Conservation (phyloP, 2,797 vertebrate species). For the Coluber constrictor region DNA sequence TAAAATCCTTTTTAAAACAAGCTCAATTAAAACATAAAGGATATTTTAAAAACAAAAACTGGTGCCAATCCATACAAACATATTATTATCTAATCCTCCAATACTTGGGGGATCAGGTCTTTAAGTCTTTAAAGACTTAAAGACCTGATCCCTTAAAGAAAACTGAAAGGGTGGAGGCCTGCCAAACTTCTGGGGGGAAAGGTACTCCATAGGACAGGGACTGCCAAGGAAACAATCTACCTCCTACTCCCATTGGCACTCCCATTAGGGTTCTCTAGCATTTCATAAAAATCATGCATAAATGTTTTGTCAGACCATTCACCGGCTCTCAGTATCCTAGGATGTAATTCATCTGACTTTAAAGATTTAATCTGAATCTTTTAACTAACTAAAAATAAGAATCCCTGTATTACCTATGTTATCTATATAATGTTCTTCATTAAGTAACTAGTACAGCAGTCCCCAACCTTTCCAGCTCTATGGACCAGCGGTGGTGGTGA, state of each 20-base stretch:
- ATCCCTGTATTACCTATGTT: background rate
- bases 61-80: background rate
- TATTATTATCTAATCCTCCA: background rate
- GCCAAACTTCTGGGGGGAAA: background rate
- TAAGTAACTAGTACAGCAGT: background rate
- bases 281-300: background rate
- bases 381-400: background rate
- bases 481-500: too few relatives aligned
- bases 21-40: background rate
- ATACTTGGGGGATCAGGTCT: background rate
- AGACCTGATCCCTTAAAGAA: too few relatives aligned
- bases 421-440: background rate
- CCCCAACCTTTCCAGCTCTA: background rate
- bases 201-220: too few relatives aligned
- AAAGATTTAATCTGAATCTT: background rate
- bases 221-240: background rate
- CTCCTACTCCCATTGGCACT: background rate
- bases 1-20: background rate
- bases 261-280: background rate
- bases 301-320: background rate
- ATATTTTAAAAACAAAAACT: background rate
- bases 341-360: background rate
- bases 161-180: background rate
- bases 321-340: background rate
- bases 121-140: background rate